phyloP scores from a whole-genome alignment of 2,888 invertebrate genomes.

The Cephalotes varians region DNA sequence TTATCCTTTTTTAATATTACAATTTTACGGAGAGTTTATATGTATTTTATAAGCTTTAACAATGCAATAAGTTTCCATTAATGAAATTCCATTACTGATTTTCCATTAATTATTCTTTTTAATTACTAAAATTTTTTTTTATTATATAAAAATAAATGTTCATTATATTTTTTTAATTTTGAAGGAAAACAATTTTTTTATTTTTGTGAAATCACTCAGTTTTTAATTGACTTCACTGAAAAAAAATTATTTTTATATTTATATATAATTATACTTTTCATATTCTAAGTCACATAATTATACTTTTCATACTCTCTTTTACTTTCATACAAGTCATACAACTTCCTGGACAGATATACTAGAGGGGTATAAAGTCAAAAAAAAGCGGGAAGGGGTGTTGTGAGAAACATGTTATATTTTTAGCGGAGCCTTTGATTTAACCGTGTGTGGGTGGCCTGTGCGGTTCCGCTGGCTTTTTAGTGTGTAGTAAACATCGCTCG shows the following conservation, averaged over 20 bases:
- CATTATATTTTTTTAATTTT: neutral
- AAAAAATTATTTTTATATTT: neutral
- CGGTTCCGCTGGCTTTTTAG: constrained; percentile 70
- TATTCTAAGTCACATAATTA: constrained; percentile 5
- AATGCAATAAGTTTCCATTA: neutral
- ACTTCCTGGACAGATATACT: constrained; percentile 2
- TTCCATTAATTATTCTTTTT: neutral
- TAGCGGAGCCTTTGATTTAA: constrained; percentile 64
- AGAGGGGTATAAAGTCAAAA: constrained; percentile 27
- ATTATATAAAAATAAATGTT: neutral
- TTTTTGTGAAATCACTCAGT: neutral
- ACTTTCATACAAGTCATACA: neutral
- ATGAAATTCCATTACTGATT: too few species aligned
- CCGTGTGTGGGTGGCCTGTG: constrained; percentile 66
- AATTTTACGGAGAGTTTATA: neutral
- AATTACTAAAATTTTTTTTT: neutral
- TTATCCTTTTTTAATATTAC: neutral
- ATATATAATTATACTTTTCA: neutral
- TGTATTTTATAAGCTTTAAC: neutral
- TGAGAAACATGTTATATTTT: constrained; percentile 71
- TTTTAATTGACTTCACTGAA: neutral
- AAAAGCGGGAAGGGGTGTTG: constrained; percentile 56
- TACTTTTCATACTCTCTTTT: neutral
- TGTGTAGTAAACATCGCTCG: constrained; percentile 70
- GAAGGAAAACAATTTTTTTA: too few species aligned